Base-by-base conservation (phyloP, 2,888 invertebrate genomes). In the Volucella inanis region DNA sequence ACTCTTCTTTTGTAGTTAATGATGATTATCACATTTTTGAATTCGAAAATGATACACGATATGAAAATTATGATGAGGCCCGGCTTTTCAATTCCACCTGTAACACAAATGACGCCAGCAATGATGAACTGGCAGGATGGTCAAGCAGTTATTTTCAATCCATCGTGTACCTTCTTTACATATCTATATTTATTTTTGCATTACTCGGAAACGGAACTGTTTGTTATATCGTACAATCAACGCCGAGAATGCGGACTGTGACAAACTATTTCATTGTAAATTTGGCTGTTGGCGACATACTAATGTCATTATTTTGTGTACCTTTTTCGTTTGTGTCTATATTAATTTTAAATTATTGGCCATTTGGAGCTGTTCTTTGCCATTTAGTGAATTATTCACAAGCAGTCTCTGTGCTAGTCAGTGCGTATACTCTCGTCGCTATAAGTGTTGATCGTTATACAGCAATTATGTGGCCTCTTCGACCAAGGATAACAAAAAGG, bases 231-330 rank as follows among this genome's bases (percentile, higher is more conserved):
- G 97, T 98, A 0, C 93, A 96, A 87, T 94, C 95, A 3, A 96
- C 96, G 12, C 96, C 96, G 0, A 94, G 96, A 49, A 98, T 98
- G 97, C 94, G 96, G 89, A 98, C 97, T 0, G 97, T 98, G 3
- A 98, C 98, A 52, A 98, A 98, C 92, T 97, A 95, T 92, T 98
- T 98, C 91, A 97, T 98, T 89, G 96, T 96, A 90, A 97, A 97
- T 91, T 93, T 98, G 87, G 97, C 98, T 0, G 93, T 97, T 49
- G 97, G 98, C 50, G 98, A 98, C 90, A 95, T 98, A 81, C 92
- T 98, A 75, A 97, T 98, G 95, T 96, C 97, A 0, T 90, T 97
- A 31, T 96, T 98, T 89, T 98, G 98, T 92, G 96, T 98, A 87
- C 98, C 98, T 2, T 98, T 98, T 90, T 96, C 97, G 1, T 97